A percentile compares a stretch with the other conserved stretches of the same genome.
Conservation (phyloP, 1,140 invertebrate species). For the Brachionus koreanus region DNA sequence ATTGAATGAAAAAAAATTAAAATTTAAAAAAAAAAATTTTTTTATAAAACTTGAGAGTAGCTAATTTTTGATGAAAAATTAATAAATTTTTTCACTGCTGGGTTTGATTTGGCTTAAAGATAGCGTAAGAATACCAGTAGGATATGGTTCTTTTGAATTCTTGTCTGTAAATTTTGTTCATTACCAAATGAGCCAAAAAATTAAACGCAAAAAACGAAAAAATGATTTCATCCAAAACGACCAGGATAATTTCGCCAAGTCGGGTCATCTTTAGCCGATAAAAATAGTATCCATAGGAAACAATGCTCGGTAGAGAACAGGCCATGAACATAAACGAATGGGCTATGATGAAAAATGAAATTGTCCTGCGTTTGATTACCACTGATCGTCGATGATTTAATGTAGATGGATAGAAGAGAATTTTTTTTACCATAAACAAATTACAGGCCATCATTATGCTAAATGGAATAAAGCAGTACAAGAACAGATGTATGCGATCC, state of each 20-base stretch:
- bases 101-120: background rate
- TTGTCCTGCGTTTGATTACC: background rate
- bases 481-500: conserved; percentile 20
- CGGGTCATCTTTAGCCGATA: background rate
- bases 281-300: conserved; percentile 6
- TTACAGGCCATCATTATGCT: conserved; percentile 11
- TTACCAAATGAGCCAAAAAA: conserved; percentile 9
- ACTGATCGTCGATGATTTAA: background rate
- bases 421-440: conserved; percentile 12
- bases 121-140: background rate
- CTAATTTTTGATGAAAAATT: too few species aligned
- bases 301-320: background rate
- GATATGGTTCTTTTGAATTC: conserved; percentile 6
- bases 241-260: background rate
- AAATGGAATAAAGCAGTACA: conserved; percentile 31
- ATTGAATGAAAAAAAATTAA: too few species aligned
- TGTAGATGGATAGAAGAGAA: background rate
- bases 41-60: too few species aligned
- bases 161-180: background rate
- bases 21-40: too few species aligned
- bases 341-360: conserved; percentile 1
- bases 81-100: too few species aligned
- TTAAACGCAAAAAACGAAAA: conserved; percentile 33
- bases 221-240: background rate
- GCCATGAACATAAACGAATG: conserved; percentile 11